Conservation (phyloP, 2,113 vertebrate species). For the Actenoides lindsayi region DNA sequence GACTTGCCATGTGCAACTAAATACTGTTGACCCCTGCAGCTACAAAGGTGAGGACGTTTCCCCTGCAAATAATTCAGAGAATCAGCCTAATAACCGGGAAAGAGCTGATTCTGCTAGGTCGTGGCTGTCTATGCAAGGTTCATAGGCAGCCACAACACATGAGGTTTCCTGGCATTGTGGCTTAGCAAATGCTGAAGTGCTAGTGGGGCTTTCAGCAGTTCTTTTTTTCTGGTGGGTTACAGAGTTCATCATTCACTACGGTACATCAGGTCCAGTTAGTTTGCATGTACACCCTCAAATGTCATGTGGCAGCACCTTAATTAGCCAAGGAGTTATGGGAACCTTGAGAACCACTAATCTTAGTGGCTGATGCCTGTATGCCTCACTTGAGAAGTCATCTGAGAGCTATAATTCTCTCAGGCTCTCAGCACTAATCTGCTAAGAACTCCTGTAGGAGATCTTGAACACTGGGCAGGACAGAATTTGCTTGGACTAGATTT, state of each 20-base stretch:
- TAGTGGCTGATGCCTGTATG: neutral
- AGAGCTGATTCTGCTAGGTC: neutral
- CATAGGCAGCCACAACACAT: accelerated
- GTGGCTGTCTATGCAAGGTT: neutral
- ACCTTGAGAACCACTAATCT: neutral
- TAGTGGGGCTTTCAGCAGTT: neutral
- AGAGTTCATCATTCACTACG: neutral
- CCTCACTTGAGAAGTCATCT: neutral
- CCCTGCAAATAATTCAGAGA: neutral
- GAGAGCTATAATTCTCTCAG: neutral
- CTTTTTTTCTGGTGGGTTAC: neutral
- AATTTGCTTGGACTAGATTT: neutral
- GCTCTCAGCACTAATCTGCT: neutral
- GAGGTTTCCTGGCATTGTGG: neutral
- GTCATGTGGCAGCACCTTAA: neutral
- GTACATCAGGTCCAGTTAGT: neutral
- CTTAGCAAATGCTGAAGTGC: neutral
- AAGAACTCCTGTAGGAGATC: neutral
- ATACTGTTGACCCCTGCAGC: neutral
- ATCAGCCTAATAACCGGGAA: neutral
- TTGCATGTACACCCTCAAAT: neutral
- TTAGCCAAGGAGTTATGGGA: neutral
- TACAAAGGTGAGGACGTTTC: neutral
- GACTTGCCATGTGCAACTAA: neutral
- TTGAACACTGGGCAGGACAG: neutral